Conservation (phyloP, 2,113 vertebrate genomes). For the Hypomesus transpacificus region DNA sequence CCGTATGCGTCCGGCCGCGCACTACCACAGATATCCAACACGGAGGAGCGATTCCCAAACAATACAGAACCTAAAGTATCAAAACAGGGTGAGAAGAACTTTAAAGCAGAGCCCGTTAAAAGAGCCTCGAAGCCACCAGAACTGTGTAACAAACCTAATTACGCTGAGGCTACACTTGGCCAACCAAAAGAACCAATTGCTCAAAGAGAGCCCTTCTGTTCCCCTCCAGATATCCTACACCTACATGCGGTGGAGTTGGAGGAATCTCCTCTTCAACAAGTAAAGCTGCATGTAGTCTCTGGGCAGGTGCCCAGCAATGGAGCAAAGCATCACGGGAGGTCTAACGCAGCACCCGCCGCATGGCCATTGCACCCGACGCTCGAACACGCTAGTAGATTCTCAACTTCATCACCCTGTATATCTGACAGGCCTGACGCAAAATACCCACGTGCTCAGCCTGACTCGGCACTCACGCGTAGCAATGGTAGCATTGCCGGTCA, state of each 20-base stretch:
- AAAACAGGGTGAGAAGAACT: slow-evolving; percentile 24
- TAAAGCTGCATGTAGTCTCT: background rate
- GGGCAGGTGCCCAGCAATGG: background rate
- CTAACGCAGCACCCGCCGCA: slow-evolving; percentile 11
- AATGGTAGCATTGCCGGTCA: slow-evolving; percentile 20
- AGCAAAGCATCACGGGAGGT: background rate
- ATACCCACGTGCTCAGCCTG: background rate
- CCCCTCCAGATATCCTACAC: background rate
- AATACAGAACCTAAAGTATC: slow-evolving; percentile 22
- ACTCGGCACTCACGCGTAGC: slow-evolving; percentile 14
- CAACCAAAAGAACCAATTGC: slow-evolving; percentile 33
- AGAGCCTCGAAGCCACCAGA: slow-evolving; percentile 6
- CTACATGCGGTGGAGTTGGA: no score
- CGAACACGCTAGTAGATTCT: slow-evolving; percentile 5
- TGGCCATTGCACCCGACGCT: slow-evolving; percentile 23
- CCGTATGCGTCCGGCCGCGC: slow-evolving; percentile 5
- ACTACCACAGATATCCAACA: background rate
- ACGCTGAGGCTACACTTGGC: slow-evolving; percentile 17
- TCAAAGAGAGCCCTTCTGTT: slow-evolving; percentile 12
- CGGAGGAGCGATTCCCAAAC: slow-evolving; percentile 1
- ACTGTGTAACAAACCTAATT: slow-evolving; percentile 20
- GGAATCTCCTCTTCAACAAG: slow-evolving; percentile 7
- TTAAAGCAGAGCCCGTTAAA: slow-evolving; percentile 14
- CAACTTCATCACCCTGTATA: slow-evolving; percentile 40
- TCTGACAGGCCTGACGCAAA: slow-evolving; percentile 4